These are phyloP conservation scores for Pseudochirops corinnae DNA, from an alignment of 2,797 vertebrate genomes.

Conservation along the genomic window DNA sequence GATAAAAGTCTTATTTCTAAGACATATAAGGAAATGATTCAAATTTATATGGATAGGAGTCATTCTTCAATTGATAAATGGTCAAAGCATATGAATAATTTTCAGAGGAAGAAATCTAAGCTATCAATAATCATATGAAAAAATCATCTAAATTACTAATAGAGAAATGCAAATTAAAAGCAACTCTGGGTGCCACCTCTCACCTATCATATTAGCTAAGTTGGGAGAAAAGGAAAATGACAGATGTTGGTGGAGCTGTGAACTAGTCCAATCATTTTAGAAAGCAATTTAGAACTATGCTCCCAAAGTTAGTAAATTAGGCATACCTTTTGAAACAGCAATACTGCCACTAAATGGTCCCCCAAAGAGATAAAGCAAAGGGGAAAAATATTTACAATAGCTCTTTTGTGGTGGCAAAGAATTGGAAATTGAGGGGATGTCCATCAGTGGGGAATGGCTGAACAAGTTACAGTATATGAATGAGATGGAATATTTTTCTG, in stretches of 20 bases:
- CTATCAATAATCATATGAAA: not conserved
- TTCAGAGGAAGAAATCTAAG: not conserved
- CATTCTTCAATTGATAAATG: not conserved
- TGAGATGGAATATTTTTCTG: not conserved
- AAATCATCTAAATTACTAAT: not conserved
- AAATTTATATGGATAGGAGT: not conserved
- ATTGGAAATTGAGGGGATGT: not conserved
- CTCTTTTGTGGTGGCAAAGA: not conserved
- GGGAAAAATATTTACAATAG: not conserved
- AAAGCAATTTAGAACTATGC: not conserved
- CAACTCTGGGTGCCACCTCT: not conserved
- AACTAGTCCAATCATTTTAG: not conserved
- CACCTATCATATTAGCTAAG: not conserved
- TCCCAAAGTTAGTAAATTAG: not conserved
- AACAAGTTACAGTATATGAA: not conserved
- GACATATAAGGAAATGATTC: not conserved
- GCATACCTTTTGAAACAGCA: not conserved
- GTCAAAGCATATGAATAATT: not conserved
- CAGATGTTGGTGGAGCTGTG: too few species aligned
- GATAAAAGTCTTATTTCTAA: not conserved
- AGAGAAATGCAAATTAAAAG: not conserved
- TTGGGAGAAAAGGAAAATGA: too few species aligned
- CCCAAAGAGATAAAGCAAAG: not conserved
- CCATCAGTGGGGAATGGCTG: not conserved
- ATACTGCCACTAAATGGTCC: not conserved